These are phyloP conservation scores for Apotomis betuletana DNA, from an alignment of 2,888 invertebrate genomes.

Conservation along the genomic window DNA sequence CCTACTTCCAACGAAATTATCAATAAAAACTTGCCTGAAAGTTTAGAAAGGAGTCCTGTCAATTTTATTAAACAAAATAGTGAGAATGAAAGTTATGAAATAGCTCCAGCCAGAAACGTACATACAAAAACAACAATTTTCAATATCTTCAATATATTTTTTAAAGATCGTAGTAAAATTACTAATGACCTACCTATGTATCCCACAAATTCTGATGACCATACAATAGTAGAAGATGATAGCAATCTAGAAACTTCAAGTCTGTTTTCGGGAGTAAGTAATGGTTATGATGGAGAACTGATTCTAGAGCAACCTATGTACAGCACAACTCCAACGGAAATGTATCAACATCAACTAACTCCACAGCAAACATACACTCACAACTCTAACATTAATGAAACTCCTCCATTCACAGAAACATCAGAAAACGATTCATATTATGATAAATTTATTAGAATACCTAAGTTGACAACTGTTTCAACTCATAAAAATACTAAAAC, in stretches of 20 bases:
- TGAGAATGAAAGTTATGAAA: not conserved
- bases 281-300: too few species aligned
- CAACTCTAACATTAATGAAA: not conserved
- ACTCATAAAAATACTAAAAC: not conserved
- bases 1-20: not conserved
- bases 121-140: not conserved
- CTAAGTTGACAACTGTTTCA: not conserved
- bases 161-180: not conserved
- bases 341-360: not conserved
- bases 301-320: too few species aligned
- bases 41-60: not conserved
- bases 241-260: too few species aligned
- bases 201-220: too few species aligned
- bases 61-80: not conserved
- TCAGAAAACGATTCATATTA: not conserved
- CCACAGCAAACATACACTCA: not conserved
- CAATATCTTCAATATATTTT: constrained; percentile 14
- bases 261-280: too few species aligned
- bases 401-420: not conserved
- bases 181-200: not conserved
- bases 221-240: too few species aligned
- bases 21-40: not conserved
- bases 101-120: not conserved
- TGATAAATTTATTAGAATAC: not conserved
- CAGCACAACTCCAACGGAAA: too few species aligned